phyloP scores from a whole-genome alignment of 1,140 invertebrate species.

The Macrosteles quadrilineatus region DNA sequence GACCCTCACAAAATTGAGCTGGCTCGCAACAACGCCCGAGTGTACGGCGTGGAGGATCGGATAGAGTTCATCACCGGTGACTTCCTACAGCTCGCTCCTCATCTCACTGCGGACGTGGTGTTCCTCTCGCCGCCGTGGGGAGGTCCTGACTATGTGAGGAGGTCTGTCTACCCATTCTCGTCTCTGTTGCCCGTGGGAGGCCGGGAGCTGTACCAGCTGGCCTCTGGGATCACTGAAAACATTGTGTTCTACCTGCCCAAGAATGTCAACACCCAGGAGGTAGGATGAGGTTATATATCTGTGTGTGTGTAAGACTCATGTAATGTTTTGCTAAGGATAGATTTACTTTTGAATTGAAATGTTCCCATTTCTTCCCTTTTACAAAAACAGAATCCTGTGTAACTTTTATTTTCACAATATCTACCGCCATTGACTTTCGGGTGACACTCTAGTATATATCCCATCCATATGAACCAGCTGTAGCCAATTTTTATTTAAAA shows the following conservation, averaged over 20 bases:
- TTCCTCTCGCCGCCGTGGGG: slow-evolving; percentile 98
- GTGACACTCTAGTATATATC: too few relatives aligned
- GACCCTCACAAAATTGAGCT: slow-evolving; percentile 85
- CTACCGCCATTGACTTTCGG: too few relatives aligned
- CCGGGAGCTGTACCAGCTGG: slow-evolving; percentile 61
- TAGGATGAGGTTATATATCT: too few relatives aligned
- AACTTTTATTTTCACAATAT: too few relatives aligned
- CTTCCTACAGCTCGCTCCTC: slow-evolving; percentile 70
- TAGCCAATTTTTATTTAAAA: too few relatives aligned
- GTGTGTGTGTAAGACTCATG: too few relatives aligned
- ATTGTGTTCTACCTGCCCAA: slow-evolving; percentile 89
- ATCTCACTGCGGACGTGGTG: slow-evolving; percentile 75
- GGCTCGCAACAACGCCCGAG: slow-evolving; percentile 83
- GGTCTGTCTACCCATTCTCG: slow-evolving; percentile 71
- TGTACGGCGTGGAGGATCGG: slow-evolving; percentile 86
- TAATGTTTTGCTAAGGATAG: too few relatives aligned
- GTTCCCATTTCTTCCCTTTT: too few relatives aligned
- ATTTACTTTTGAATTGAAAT: too few relatives aligned
- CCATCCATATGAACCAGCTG: too few relatives aligned
- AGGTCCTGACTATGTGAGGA: slow-evolving; percentile 26
- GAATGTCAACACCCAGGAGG: slow-evolving; percentile 85
- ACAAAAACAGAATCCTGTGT: too few relatives aligned
- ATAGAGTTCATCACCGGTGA: slow-evolving; percentile 95
- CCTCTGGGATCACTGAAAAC: slow-evolving; percentile 69
- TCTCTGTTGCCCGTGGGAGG: slow-evolving; percentile 71